Percentiles rank a stretch among this genome's conserved stretches.
phyloP scores from a whole-genome alignment of 2,888 invertebrate genomes.

The Zaprionus obscuricornis region DNA sequence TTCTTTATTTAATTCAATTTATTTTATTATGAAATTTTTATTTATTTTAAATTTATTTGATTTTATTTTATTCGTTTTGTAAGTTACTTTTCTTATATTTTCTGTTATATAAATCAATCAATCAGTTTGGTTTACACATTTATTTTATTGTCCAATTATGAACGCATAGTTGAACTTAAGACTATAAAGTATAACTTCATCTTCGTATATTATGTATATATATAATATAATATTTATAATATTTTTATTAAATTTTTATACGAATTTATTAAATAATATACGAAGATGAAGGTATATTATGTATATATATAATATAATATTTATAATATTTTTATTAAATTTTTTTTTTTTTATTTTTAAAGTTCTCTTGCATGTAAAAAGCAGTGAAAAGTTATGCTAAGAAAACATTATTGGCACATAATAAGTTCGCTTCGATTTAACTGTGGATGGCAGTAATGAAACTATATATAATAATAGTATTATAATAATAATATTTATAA shows the following conservation, averaged over 20 bases:
- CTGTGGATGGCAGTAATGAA: conserved; percentile 61
- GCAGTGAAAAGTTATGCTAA: conserved; percentile 31
- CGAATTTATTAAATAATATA: too few species aligned
- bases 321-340: neutral
- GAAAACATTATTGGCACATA: conserved; percentile 38
- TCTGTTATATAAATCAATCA: too few species aligned
- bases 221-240: conserved; percentile 13
- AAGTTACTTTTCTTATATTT: too few species aligned
- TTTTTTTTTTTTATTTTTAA: neutral
- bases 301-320: conserved; percentile 10
- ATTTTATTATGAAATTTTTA: too few species aligned
- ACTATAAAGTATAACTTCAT: conserved; percentile 22
- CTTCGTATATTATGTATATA: conserved; percentile 12
- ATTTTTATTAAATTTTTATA: neutral
- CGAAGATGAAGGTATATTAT: too few species aligned
- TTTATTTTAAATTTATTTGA: too few species aligned
- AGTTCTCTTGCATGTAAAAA: conserved; percentile 47
- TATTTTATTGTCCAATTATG: conserved; percentile 66
- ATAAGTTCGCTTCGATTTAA: conserved; percentile 45
- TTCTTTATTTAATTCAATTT: too few species aligned
- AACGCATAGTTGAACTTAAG: conserved; percentile 37
- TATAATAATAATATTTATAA: too few species aligned
- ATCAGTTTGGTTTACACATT: conserved; percentile 18
- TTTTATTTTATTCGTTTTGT: too few species aligned
- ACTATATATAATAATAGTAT: conserved; percentile 14